Percentiles rank a stretch among this genome's conserved stretches.
These are phyloP conservation scores for Pristionchus entomophagus DNA, from an alignment of 2,888 invertebrate species.

Conservation along the genomic window DNA sequence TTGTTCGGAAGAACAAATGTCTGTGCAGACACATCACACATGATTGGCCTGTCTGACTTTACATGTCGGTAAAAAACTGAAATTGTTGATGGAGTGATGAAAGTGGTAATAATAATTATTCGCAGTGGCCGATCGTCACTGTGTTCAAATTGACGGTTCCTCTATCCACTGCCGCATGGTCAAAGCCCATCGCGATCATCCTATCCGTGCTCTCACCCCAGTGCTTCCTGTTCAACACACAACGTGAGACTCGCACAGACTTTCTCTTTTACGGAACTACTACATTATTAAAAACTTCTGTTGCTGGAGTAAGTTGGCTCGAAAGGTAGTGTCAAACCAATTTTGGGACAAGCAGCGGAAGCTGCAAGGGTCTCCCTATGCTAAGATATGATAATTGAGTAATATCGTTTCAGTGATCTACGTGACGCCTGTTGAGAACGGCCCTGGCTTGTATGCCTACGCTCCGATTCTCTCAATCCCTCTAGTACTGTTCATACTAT, in stretches of 20 bases:
- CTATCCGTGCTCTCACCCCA: background rate
- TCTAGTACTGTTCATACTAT: background rate
- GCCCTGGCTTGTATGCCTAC: slow-evolving; percentile 11
- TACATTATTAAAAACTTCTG: too few species aligned
- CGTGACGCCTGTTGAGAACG: background rate
- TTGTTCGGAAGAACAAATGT: too few species aligned
- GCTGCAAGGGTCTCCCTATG: background rate
- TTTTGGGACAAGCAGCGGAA: too few species aligned
- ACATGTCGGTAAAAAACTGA: too few species aligned
- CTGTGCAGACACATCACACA: too few species aligned
- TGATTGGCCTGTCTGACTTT: too few species aligned
- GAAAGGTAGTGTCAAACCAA: too few species aligned
- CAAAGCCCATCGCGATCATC: slow-evolving; percentile 37
- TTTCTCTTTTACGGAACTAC: too few species aligned
- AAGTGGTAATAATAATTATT: too few species aligned
- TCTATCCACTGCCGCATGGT: slow-evolving; percentile 1
- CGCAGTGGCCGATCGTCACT: background rate
- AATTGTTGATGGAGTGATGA: too few species aligned
- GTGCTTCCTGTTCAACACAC: background rate
- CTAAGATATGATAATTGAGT: too few species aligned
- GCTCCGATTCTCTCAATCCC: background rate
- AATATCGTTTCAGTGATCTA: background rate
- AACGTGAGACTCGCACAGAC: background rate
- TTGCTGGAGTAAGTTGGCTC: too few species aligned
- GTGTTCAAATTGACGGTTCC: background rate